These are phyloP conservation scores for Drosophila malerkotliana DNA, from an alignment of 1,140 invertebrate genomes.

Conservation along the genomic window DNA sequence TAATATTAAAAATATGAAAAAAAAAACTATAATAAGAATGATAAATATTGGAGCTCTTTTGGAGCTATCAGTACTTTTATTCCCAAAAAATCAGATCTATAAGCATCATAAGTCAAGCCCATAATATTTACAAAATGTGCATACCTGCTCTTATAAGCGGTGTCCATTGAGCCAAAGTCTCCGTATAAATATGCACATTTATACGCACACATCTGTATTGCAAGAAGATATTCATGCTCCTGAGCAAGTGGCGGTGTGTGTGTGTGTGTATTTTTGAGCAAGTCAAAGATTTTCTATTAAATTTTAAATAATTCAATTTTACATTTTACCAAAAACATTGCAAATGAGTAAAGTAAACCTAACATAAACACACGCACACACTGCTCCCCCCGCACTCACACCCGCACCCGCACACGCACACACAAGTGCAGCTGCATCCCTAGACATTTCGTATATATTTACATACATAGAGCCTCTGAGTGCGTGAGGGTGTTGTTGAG, in stretches of 20 bases:
- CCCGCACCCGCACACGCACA: constrained; percentile 13
- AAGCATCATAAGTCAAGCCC: constrained; percentile 5
- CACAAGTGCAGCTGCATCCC: constrained; percentile 45
- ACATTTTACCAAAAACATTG: constrained; percentile 80
- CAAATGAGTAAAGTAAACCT: constrained; percentile 80
- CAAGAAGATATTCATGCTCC: constrained; percentile 13
- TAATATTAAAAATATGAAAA: not conserved
- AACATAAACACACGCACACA: constrained; percentile 30
- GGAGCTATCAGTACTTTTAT: not conserved
- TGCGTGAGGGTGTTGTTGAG: constrained; percentile 31
- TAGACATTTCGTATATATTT: constrained; percentile 28
- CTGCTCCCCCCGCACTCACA: constrained; percentile 1
- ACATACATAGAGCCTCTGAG: not conserved
- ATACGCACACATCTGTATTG: not conserved
- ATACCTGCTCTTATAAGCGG: constrained; percentile 9
- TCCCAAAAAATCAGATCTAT: not conserved
- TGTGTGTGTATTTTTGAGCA: constrained; percentile 60
- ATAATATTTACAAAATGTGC: constrained; percentile 2
- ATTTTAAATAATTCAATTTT: constrained; percentile 82
- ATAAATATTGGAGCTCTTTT: not conserved
- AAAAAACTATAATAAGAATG: no score
- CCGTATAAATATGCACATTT: constrained; percentile 35
- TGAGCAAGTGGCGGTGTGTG: constrained; percentile 3
- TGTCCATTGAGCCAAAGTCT: constrained; percentile 9
- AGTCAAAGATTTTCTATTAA: constrained; percentile 82